Conservation (phyloP, 2,888 invertebrate genomes). For the Autographa pulchrina region DNA sequence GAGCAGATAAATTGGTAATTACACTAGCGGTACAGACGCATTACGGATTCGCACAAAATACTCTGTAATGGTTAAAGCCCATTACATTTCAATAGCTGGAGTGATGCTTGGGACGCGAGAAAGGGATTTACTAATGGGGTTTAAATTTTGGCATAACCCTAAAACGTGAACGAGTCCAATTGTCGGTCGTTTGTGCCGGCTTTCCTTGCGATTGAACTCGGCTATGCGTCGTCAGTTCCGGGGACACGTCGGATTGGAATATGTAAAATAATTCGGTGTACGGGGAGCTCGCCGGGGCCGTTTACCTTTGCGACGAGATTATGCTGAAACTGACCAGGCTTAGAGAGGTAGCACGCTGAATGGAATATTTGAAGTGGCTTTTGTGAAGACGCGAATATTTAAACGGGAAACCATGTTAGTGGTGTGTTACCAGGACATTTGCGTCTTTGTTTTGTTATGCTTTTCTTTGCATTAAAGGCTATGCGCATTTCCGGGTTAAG, state of each 20-base stretch:
- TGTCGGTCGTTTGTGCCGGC: slow-evolving; percentile 56
- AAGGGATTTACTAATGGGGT: slow-evolving; percentile 37
- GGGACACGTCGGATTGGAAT: slow-evolving; percentile 67
- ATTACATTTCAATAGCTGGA: slow-evolving; percentile 37
- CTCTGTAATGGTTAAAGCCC: slow-evolving; percentile 30
- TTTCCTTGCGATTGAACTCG: slow-evolving; percentile 60
- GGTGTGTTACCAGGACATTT: slow-evolving; percentile 23
- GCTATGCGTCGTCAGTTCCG: slow-evolving; percentile 53
- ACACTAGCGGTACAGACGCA: slow-evolving; percentile 31
- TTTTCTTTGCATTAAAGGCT: slow-evolving; percentile 35
- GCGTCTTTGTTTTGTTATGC: slow-evolving; percentile 44
- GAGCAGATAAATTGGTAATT: slow-evolving; percentile 47
- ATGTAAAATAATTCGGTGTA: slow-evolving; percentile 73
- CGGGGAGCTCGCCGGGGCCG: slow-evolving; percentile 66
- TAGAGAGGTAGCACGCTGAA: slow-evolving; percentile 47
- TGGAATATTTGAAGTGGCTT: slow-evolving; percentile 54
- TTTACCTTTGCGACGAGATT: slow-evolving; percentile 70
- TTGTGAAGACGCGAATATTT: slow-evolving; percentile 52
- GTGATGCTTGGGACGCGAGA: slow-evolving; percentile 38
- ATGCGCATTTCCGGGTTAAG: slow-evolving; percentile 17
- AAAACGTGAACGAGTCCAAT: slow-evolving; percentile 51
- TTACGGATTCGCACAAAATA: slow-evolving; percentile 22
- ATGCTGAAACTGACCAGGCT: slow-evolving; percentile 67
- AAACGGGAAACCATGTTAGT: slow-evolving; percentile 43
- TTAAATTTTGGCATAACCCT: slow-evolving; percentile 49